Base-by-base conservation (phyloP, 1,140 invertebrate species). In the Drosophila seguyi region DNA sequence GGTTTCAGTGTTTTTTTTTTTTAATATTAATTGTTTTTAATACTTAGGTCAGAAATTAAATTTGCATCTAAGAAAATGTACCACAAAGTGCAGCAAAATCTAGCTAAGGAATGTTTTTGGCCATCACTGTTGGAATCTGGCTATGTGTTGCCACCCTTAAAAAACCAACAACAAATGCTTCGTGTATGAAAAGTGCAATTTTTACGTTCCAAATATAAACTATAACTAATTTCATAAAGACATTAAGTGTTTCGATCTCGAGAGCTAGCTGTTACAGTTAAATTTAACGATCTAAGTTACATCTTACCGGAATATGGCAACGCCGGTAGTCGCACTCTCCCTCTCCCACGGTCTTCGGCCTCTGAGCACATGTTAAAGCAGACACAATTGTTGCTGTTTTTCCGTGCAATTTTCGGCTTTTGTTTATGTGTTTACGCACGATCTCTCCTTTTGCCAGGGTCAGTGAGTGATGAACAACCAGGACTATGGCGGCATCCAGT, bases 401-500 rank as follows among this genome's bases (percentile, higher is more conserved):
- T 29, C 39, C 39, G 39, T 34, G 45, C 13, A 65, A 60, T 47
- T 72, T 47, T 66, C 31, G 44, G 67, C 45, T 31, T 47, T 68
- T 53, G 48, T 74, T 68, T 69, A 57, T 50, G 45, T 48, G 11
- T 34, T 56, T 55, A 65, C 14, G 7, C 10, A 16, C 31, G 14
- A 22, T 22, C 50, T 22, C 14, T 36, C 31, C 29, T 44, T 27
- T 50, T 50, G 55, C 57, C 57, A 69, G 74, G 79, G 66, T 34
- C 67, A 75, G 68, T 71, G 58, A 78, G 84, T 75, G 62, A 88
- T 88, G 84, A 90, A 88, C 85, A 81, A 81, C 65, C 81, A 75
- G 66, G 52, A 68, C 41, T 90, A 90, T 90, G 85, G 85, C 75
- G 81, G 79, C 74, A 91, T 92, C 58, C 86, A 91, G 50, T 92